phyloP scores from a whole-genome alignment of 1,140 invertebrate genomes.

The Heliconius eleuchia region DNA sequence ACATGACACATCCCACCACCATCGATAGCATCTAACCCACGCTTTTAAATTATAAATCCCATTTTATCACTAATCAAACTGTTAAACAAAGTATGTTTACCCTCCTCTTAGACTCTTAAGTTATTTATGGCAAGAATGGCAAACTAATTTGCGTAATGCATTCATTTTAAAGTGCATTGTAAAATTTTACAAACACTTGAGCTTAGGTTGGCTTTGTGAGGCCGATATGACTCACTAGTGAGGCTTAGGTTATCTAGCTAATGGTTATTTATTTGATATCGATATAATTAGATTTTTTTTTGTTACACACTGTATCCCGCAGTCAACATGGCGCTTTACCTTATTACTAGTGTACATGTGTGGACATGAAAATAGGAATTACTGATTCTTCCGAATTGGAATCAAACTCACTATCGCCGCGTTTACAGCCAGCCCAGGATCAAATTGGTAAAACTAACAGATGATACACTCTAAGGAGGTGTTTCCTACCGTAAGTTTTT shows the following conservation, averaged over 20 bases:
- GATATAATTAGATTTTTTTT: neutral
- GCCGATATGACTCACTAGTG: neutral
- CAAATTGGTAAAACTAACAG: too few relatives aligned
- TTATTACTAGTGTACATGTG: too few relatives aligned
- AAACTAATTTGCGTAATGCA: slow-evolving; percentile 24
- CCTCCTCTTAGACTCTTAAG: slow-evolving; percentile 13
- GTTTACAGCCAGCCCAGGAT: too few relatives aligned
- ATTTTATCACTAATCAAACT: neutral
- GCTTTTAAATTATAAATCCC: slow-evolving; percentile 2
- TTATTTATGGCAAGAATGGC: slow-evolving; percentile 22
- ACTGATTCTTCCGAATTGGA: too few relatives aligned
- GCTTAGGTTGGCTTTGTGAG: neutral
- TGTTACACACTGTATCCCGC: neutral
- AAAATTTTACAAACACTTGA: neutral
- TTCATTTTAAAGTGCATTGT: slow-evolving; percentile 10
- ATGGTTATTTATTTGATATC: neutral
- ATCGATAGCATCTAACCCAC: neutral
- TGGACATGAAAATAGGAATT: too few relatives aligned
- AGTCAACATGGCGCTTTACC: neutral
- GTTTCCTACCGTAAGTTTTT: too few relatives aligned
- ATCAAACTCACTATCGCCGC: too few relatives aligned
- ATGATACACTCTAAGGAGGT: too few relatives aligned
- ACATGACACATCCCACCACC: neutral
- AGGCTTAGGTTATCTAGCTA: neutral
- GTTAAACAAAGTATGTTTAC: slow-evolving; percentile 16